Conservation (phyloP, 2,113 vertebrate species). For the Notechis scutatus region DNA sequence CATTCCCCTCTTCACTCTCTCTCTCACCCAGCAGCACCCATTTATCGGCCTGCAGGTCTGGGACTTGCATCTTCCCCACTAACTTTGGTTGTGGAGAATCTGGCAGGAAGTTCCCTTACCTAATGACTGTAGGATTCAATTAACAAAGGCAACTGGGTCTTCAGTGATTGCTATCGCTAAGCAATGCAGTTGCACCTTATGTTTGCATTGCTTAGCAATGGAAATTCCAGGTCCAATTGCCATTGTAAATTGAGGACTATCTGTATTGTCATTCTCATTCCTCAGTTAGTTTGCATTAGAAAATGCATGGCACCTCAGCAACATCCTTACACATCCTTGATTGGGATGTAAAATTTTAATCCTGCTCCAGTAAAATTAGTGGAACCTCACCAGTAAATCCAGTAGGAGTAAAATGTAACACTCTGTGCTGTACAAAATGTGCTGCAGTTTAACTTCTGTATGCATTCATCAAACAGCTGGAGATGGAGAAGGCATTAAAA, state of each 20-base stretch:
- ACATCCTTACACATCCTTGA: background rate
- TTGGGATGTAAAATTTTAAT: background rate
- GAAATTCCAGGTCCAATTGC: background rate
- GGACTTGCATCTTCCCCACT: background rate
- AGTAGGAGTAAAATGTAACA: background rate
- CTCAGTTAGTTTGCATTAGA: background rate
- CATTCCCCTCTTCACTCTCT: background rate
- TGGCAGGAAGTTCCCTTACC: background rate
- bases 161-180: background rate
- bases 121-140: background rate
- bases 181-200: background rate
- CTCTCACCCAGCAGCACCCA: background rate
- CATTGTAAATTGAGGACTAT: background rate
- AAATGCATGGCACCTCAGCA: background rate
- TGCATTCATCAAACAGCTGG: background rate
- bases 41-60: background rate
- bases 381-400: background rate
- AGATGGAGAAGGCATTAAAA: background rate
- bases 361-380: background rate
- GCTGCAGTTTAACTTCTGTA: background rate
- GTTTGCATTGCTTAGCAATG: background rate
- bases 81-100: background rate
- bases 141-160: background rate
- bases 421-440: background rate
- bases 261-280: background rate